Base-by-base conservation (phyloP, 30 jellyfish, hydroid and myxozoan species). In the Cassiopea xamachana region DNA sequence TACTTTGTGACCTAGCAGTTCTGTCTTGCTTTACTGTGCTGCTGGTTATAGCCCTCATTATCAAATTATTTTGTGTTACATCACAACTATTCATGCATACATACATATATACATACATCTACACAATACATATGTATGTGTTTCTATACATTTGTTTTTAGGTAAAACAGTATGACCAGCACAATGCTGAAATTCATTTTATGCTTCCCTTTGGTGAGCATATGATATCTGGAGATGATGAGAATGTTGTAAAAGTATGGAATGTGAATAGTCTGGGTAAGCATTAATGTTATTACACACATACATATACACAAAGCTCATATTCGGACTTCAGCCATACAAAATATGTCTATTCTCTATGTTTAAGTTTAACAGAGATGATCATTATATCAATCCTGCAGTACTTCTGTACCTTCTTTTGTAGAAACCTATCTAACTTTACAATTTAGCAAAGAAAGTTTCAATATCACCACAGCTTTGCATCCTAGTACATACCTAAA, bases 401-500 rank as follows among this genome's bases (percentile, higher is more conserved):
- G 39, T 27, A 27, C 39, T 27, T 27, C 39, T 27, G 39, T 27
- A 27, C 39, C 39, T 5, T 89, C 89, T 48, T 70, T 72, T 94
- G 19, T 87, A 94, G 98, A 94, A 47, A 82, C 83, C 39, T 91
- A 94, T 64, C 67, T 90, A 27, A 89, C 98, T 61, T 82, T 94
- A 67, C 60, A 91, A 61, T 85, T 94, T 67, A 80, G 91, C 83
- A 77, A 71, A 46, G 93, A 82, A 27, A 76, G 51, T 46, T 96
- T 96, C 82, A 89, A 92, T 17, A 69, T 92, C 67, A 87, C 98
- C 7, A 79, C 99, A n/a, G 93, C 95, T 51, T 39, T 92, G 58
- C 99, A 96, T 48, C 99, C 99, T 16, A 89, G 84, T 60, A 96
- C 99, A 4, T 96, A 96, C 73, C 84, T 96, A n/a, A 96, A 96